Evolutionary conservation across 2,797 vertebrate species (phyloP).

Genomic region (Myoxocephalus aenaeus): DNA sequence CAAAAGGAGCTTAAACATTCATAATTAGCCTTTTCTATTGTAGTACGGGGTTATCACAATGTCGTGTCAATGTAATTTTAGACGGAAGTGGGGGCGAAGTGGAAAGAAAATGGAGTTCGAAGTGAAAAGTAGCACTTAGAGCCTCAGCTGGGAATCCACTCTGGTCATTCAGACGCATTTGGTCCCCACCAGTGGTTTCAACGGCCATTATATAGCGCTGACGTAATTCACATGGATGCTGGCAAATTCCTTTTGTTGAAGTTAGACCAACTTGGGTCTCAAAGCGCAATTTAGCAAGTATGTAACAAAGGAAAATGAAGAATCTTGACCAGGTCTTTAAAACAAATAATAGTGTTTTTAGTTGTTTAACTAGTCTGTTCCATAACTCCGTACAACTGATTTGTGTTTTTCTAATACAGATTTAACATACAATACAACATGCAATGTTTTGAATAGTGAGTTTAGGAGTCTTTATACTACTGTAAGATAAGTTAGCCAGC

Average conservation of each 20-base stretch:
- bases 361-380: background rate
- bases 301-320: background rate
- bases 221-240: constrained; percentile 40
- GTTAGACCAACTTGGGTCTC: constrained; percentile 3
- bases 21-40: constrained; percentile 79
- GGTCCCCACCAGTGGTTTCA: constrained; percentile 40
- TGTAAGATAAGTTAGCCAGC: too few species aligned
- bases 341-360: background rate
- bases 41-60: constrained; percentile 74
- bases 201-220: constrained; percentile 38
- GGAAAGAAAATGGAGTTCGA: constrained; percentile 55
- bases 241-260: constrained; percentile 32
- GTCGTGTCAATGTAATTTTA: constrained; percentile 75
- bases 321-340: background rate
- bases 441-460: background rate
- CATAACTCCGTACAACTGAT: background rate
- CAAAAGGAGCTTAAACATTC: constrained; percentile 79
- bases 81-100: constrained; percentile 55
- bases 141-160: constrained; percentile 71
- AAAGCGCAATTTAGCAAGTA: constrained; percentile 3
- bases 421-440: background rate
- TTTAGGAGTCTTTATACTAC: too few species aligned
- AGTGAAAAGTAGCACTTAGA: constrained; percentile 70
- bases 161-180: constrained; percentile 51
- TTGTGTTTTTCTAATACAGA: background rate